Percentiles rank a stretch among this genome's conserved stretches.
Evolutionary conservation across 2,888 invertebrate genomes (phyloP).

Genomic region (Plagodis dolabraria): DNA sequence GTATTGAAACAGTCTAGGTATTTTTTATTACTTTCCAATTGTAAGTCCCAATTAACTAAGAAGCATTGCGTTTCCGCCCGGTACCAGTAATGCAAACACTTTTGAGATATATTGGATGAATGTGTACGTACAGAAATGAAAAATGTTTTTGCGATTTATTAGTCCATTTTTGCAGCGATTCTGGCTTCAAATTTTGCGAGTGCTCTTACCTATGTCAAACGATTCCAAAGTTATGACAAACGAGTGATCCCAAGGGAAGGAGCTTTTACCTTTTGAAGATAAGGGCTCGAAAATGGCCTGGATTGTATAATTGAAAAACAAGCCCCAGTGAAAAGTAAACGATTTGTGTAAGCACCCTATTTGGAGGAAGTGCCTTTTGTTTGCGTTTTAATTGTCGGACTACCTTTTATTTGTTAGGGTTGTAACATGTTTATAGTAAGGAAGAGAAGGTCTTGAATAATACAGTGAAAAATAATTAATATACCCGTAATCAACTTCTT

Average conservation of each 20-base stretch:
- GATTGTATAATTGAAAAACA: constrained; percentile 38
- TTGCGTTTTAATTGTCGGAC: constrained; percentile 16
- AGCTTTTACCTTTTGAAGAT: constrained; percentile 36
- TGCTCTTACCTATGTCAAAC: constrained; percentile 39
- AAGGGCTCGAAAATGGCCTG: constrained; percentile 29
- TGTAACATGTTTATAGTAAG: constrained; percentile 1
- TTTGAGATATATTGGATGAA: neutral
- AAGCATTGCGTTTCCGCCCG: constrained; percentile 7
- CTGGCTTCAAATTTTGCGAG: constrained; percentile 27
- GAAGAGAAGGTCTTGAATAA: too few species aligned
- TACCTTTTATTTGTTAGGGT: constrained; percentile 12
- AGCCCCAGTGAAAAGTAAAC: constrained; percentile 22
- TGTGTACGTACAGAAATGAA: constrained; percentile 3
- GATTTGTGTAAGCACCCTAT: constrained; percentile 24
- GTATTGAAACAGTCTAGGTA: too few species aligned
- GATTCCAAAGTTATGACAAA: constrained; percentile 46
- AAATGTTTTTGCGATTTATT: constrained; percentile 12
- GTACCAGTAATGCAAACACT: constrained; percentile 14
- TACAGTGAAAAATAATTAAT: too few species aligned
- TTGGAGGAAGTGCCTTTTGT: constrained; percentile 16
- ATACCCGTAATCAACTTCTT: too few species aligned
- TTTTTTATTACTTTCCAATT: too few species aligned
- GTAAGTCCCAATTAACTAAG: constrained; percentile 3
- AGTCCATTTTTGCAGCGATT: constrained; percentile 19
- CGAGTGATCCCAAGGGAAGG: constrained; percentile 38